Evolutionary conservation across 2,888 invertebrate genomes (phyloP).

Genomic region (Drosophila pseudotalamancana): DNA sequence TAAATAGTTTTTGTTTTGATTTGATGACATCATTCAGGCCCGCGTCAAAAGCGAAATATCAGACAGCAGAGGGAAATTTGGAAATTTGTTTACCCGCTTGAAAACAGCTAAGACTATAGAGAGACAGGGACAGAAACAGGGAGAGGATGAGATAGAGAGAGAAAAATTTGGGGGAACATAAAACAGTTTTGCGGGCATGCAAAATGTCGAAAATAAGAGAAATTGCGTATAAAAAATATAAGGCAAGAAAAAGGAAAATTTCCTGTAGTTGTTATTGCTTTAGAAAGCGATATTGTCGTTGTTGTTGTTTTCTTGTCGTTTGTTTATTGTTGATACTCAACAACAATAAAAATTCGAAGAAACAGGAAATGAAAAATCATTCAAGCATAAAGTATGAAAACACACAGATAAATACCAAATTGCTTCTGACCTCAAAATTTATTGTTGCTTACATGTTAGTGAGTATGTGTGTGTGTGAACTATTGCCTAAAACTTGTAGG

Average conservation of each 20-base stretch:
- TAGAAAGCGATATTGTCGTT: constrained; percentile 12
- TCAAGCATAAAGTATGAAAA: constrained; percentile 75
- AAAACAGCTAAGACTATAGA: constrained; percentile 10
- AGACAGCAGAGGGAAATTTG: constrained; percentile 42
- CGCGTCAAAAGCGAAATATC: constrained; percentile 72
- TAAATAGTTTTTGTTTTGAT: constrained; percentile 69
- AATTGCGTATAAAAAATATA: constrained; percentile 35
- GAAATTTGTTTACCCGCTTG: constrained; percentile 59
- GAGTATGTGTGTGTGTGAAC: constrained; percentile 4
- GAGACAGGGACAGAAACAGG: neutral
- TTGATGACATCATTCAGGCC: constrained; percentile 67
- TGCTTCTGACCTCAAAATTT: constrained; percentile 53
- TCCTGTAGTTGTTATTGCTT: constrained; percentile 52
- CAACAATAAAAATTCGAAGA: constrained; percentile 57
- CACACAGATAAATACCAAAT: constrained; percentile 72
- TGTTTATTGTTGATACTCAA: constrained; percentile 42
- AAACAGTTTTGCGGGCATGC: constrained; percentile 42
- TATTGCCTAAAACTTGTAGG: constrained; percentile 13
- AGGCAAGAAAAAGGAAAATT: constrained; percentile 17
- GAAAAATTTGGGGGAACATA: constrained; percentile 1
- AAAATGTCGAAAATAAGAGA: constrained; percentile 39
- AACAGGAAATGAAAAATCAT: constrained; percentile 73
- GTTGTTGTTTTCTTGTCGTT: too few species aligned
- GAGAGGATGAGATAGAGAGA: neutral
- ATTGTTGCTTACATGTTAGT: constrained; percentile 8